Evolutionary conservation across 53 echinoderm and acorn worm species (phyloP), one percentile per base, ranked within the genome.

Genomic region (Astropecten irregularis): DNA sequence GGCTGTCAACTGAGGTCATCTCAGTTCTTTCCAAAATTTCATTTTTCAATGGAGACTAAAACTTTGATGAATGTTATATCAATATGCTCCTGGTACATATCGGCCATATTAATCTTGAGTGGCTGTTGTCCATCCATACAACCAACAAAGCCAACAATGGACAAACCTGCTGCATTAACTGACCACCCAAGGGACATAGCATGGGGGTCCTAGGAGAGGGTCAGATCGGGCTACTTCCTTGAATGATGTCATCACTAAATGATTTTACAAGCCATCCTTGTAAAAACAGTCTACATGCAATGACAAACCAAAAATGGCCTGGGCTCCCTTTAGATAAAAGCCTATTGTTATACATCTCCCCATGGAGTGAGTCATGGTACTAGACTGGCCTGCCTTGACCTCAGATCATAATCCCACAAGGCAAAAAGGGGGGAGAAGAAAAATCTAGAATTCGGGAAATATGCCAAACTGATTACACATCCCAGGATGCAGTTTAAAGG

Each of bases 401-500:
- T 74, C n/a, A 28, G 34, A 38, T 8, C 32, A 11, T 23, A 26
- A n/a, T 33, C 74, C 38, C 74, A 74, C 74, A 35, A 40, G 74
- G 56, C 29, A 46, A 36, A 8, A 2, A 51, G 14, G 33, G 10
- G 42, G 48, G 70, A n/a, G n/a, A n/a, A n/a, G n/a, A 29, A 68
- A 68, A 68, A 71, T 20, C 71, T 31, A 71, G 51, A 71, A 71
- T 33, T 51, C 33, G 52, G 71, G 71, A 71, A 71, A 51, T 71
- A 71, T 71, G 71, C 71, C 47, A 68, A 68, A 68, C 3, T 23
- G 68, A 68, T 71, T 71, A 49, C 52, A 71, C 71, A 71, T 71
- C 71, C 30, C 52, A 0, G 34, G 52, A 31, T 51, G 31, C 16
- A n/a, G 8, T 71, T 71, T 42, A 71, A 71, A 29, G 71, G 51